Percentiles rank a stretch among this genome's conserved stretches.
These are phyloP conservation scores for Neoniphon sammara DNA, from an alignment of 2,797 vertebrate species.

Conservation along the genomic window DNA sequence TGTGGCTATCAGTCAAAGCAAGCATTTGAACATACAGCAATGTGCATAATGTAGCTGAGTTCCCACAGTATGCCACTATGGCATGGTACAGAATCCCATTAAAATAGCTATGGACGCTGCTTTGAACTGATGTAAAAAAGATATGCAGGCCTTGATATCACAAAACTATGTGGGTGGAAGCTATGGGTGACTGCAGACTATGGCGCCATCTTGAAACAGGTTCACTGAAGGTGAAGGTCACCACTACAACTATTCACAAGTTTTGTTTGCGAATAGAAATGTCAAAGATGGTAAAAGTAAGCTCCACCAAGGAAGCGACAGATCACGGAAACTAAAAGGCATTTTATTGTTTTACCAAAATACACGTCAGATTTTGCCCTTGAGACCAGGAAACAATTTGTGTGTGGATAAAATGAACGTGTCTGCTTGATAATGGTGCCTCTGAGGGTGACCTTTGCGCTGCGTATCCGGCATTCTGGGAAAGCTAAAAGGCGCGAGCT, in stretches of 20 bases:
- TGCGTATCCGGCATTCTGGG: conserved; percentile 9
- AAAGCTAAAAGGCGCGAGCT: not conserved
- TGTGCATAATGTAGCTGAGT: no score
- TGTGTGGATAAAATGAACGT: conserved; percentile 1
- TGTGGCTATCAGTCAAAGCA: no score
- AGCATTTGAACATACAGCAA: no score
- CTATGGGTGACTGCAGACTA: not conserved
- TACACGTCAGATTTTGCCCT: not conserved
- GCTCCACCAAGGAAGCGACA: not conserved
- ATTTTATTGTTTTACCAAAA: conserved; percentile 9
- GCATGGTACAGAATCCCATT: no score
- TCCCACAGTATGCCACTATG: no score
- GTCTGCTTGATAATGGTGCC: conserved; percentile 18
- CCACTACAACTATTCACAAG: not conserved
- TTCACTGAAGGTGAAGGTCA: no score
- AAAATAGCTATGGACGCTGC: no score
- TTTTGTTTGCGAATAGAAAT: no score
- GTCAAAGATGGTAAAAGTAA: not conserved
- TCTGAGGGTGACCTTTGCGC: conserved; percentile 35
- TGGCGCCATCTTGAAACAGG: no score
- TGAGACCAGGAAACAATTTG: not conserved
- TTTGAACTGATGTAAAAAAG: no score
- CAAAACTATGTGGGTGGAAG: not conserved
- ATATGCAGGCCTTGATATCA: not conserved
- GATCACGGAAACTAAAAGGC: not conserved